Percentiles rank a stretch among this genome's conserved stretches.
phyloP scores from a whole-genome alignment of 2,113 vertebrate species.

The Saimiri boliviensis region DNA sequence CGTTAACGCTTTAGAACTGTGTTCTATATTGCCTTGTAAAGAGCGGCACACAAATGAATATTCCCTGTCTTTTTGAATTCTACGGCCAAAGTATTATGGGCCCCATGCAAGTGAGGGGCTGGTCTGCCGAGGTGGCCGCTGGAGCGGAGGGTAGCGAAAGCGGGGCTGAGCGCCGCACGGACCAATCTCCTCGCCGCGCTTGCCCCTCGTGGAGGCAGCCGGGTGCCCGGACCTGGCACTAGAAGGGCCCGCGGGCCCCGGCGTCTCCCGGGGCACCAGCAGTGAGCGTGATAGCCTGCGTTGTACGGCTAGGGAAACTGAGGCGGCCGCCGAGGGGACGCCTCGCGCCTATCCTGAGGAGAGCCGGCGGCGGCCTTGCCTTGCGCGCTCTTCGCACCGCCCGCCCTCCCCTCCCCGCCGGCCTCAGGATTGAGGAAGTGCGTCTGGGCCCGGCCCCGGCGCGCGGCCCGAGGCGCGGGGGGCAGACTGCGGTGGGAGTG shows the following conservation, averaged over 20 bases:
- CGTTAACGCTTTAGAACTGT: not conserved
- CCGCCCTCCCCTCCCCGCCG: not conserved
- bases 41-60: not conserved
- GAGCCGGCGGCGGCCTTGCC: not conserved
- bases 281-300: not conserved
- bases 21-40: not conserved
- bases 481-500: not conserved
- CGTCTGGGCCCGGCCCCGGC: conserved; percentile 55
- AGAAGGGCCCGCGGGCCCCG: not conserved
- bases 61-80: not conserved
- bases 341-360: fast-evolving
- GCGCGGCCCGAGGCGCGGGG: conserved; percentile 27
- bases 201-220: not conserved
- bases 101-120: not conserved
- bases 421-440: conserved; percentile 74
- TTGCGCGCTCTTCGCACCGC: not conserved
- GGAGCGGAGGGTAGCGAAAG: not conserved
- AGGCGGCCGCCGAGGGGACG: not conserved
- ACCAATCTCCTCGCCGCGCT: not conserved
- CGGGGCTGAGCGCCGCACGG: not conserved
- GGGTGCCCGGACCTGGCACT: not conserved
- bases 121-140: not conserved
- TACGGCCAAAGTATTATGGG: not conserved
- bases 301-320: not conserved
- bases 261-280: not conserved